Evolutionary conservation across 2,797 vertebrate species (phyloP).

Genomic region (Buceros bicornis): DNA sequence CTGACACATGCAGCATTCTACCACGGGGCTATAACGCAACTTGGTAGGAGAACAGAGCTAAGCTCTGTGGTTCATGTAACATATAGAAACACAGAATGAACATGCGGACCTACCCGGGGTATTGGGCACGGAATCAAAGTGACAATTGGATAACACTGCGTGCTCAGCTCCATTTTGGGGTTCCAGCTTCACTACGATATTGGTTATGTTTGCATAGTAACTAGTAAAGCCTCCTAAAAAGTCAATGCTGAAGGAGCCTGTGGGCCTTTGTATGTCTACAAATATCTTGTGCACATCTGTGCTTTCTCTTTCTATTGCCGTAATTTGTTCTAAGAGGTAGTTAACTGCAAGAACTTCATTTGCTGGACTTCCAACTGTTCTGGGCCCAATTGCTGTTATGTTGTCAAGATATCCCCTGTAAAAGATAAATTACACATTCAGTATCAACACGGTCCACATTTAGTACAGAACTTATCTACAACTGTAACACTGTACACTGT

Average conservation of each 20-base stretch:
- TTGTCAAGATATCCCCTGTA: constrained; percentile 90
- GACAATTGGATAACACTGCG: constrained; percentile 94
- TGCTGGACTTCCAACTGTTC: constrained; percentile 92
- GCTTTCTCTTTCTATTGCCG: constrained; percentile 83
- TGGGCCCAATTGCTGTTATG: constrained; percentile 92
- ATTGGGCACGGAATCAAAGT: constrained; percentile 96
- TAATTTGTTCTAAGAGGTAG: constrained; percentile 91
- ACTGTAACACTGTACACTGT: neutral
- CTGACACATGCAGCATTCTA: neutral
- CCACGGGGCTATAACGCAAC: neutral
- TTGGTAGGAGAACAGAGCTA: neutral
- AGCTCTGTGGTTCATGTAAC: rapidly evolving
- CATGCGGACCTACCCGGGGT: constrained; percentile 86
- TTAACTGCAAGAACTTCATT: constrained; percentile 92
- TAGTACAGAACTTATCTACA: neutral
- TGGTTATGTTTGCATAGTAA: constrained; percentile 95
- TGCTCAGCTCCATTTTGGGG: constrained; percentile 88
- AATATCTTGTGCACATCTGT: constrained; percentile 84
- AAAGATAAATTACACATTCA: constrained; percentile 36
- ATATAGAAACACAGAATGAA: neutral
- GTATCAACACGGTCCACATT: neutral
- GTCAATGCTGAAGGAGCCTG: constrained; percentile 94
- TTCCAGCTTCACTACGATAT: constrained; percentile 91
- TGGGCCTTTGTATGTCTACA: constrained; percentile 90
- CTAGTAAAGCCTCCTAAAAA: constrained; percentile 97